Percentiles rank a stretch among this genome's conserved stretches.
Evolutionary conservation across 1,140 invertebrate species (phyloP).

Genomic region (Idris sp.): DNA sequence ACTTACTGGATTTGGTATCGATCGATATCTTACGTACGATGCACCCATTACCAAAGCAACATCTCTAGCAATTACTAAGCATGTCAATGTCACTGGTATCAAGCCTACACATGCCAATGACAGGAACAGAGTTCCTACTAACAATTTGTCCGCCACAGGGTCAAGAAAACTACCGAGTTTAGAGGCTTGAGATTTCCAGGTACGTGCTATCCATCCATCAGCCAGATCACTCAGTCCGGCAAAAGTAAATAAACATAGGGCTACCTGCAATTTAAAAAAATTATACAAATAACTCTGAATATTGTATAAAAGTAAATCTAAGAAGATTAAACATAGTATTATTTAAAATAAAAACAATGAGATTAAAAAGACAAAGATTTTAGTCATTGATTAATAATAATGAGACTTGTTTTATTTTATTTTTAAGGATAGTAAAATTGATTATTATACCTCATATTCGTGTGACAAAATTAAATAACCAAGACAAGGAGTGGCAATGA

Average conservation of each 20-base stretch:
- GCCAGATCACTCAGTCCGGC: constrained; percentile 76
- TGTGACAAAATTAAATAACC: constrained; percentile 90
- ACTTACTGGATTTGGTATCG: constrained; percentile 91
- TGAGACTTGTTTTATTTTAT: no score
- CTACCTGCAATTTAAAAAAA: constrained; percentile 44
- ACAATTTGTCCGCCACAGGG: constrained; percentile 97
- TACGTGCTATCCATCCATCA: constrained; percentile 97
- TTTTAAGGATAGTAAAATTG: no score
- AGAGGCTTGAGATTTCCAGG: constrained; percentile 92
- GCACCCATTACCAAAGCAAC: constrained; percentile 87
- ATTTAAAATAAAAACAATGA: no score
- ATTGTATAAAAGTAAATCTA: no score
- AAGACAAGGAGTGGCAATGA: constrained; percentile 90
- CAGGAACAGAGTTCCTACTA: constrained; percentile 92
- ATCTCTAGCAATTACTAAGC: constrained; percentile 91
- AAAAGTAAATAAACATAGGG: constrained; percentile 72
- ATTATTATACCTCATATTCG: constrained; percentile 82
- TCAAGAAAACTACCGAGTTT: constrained; percentile 97
- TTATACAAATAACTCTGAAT: no score
- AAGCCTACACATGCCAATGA: constrained; percentile 90
- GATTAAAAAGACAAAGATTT: no score
- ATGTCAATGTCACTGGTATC: constrained; percentile 91
- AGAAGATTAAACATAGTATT: no score
- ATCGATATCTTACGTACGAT: constrained; percentile 93
- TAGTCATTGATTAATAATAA: no score